phyloP scores from a whole-genome alignment of 2,888 invertebrate species.

The Morinoia aosen region DNA sequence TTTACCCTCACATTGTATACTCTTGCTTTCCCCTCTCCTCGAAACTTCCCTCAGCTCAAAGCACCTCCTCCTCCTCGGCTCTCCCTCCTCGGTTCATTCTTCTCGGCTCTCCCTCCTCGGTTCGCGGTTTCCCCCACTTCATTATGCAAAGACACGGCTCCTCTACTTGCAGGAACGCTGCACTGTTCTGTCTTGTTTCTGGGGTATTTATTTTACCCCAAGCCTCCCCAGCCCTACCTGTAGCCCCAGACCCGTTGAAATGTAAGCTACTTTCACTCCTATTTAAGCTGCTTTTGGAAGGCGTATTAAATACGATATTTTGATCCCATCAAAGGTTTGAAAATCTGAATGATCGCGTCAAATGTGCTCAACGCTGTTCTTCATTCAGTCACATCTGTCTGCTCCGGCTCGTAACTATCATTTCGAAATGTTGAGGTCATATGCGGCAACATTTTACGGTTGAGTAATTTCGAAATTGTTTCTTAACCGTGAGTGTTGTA shows the following conservation, averaged over 20 bases:
- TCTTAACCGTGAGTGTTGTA: not conserved
- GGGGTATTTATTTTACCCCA: constrained; percentile 14
- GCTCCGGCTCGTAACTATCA: not conserved
- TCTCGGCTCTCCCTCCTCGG: not conserved
- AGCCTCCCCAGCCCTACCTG: not conserved
- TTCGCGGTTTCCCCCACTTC: constrained; percentile 24
- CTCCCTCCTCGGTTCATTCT: not conserved
- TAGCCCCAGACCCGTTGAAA: not conserved
- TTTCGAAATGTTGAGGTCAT: not conserved
- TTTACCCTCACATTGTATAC: not conserved
- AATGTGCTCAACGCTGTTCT: not conserved
- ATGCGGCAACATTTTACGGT: not conserved
- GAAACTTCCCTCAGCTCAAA: not conserved
- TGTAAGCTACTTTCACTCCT: not conserved
- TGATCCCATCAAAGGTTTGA: not conserved
- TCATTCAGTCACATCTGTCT: not conserved
- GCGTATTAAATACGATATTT: not conserved
- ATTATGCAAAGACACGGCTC: constrained; percentile 32
- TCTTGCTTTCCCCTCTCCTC: not conserved
- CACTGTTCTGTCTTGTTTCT: not conserved
- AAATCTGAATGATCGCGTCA: not conserved
- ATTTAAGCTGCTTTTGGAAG: not conserved
- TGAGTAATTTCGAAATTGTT: not conserved
- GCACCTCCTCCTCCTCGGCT: not conserved
- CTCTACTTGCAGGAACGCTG: not conserved